Percentiles rank a stretch among this genome's conserved stretches.
These are phyloP conservation scores for Emydoidea blandingii DNA, from an alignment of 2,797 vertebrate genomes.

Conservation along the genomic window DNA sequence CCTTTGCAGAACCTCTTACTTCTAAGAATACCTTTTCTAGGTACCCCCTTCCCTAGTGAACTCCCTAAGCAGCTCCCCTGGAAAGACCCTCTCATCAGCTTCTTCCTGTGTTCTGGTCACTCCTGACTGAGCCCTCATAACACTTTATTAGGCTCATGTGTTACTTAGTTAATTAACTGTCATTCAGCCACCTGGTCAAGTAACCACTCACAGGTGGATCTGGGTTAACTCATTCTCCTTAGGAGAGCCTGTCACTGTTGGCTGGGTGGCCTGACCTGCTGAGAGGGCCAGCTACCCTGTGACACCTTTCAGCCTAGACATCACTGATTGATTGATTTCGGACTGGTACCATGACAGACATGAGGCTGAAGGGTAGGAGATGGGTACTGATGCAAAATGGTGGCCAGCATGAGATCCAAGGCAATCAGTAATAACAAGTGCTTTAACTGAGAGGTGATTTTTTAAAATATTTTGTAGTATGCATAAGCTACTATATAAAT, in stretches of 20 bases:
- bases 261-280: no score
- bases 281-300: neutral
- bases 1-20: no score
- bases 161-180: no score
- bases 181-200: neutral
- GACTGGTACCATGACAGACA: neutral
- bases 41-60: neutral
- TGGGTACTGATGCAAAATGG: neutral
- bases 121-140: neutral
- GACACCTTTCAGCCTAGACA: neutral
- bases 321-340: fast-evolving
- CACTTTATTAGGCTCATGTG: no score
- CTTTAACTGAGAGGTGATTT: neutral
- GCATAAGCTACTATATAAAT: neutral
- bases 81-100: no score
- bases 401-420: neutral
- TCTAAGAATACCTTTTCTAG: neutral
- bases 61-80: neutral
- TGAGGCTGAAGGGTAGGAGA: neutral
- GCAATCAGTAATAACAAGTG: neutral
- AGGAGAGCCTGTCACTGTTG: no score
- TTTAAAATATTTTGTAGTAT: neutral
- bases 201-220: neutral
- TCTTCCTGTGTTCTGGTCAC: neutral
- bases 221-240: neutral